Evolutionary conservation across 2,797 vertebrate species (phyloP), one percentile per base, ranked within the genome.

Genomic region (Cynodonichthys magdalenae): DNA sequence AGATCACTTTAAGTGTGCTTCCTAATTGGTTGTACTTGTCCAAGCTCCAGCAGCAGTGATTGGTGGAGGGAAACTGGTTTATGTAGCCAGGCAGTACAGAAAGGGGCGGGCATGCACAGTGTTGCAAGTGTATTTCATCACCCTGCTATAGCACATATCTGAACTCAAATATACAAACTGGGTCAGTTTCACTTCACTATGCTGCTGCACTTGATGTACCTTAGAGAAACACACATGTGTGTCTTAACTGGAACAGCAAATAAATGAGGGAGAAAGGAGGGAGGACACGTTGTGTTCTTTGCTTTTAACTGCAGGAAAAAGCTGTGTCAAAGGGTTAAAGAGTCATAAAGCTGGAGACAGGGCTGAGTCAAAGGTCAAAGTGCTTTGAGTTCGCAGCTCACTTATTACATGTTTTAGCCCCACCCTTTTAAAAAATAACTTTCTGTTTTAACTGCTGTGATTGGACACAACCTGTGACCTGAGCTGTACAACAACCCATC

Each of bases 61-160:
- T 90, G 89, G 89, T 63, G 36, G 69, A 74, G 62, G 6, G 73
- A 61, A 79, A 64, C 53, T 75, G 74, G 69, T 66, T 74, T 68
- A 73, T 70, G 86, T 88, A 86, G 83, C 82, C 81, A 87, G 83
- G 87, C 87, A 85, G 84, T 79, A 74, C 75, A 82, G 79, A 75
- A 75, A 65, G 67, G 81, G 85, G 85, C 80, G 83, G 76, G 77
- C 74, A 65, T 80, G 41, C 31, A 46, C 53, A 61, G 70, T 81
- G 65, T 91, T 91, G 89, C 89, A 79, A 79, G 83, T 80, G 71
- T 75, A 65, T 92, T 90, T 89, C 90, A 90, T 90, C 88, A 90
- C 66, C 88, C 87, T 87, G 84, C 80, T 70, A 82, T 83, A 86
- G 83, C 76, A 41, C 71, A 54, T 62, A 81, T 70, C 73, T 84